phyloP scores from a whole-genome alignment of 2,797 vertebrate species.

The Betta splendens region DNA sequence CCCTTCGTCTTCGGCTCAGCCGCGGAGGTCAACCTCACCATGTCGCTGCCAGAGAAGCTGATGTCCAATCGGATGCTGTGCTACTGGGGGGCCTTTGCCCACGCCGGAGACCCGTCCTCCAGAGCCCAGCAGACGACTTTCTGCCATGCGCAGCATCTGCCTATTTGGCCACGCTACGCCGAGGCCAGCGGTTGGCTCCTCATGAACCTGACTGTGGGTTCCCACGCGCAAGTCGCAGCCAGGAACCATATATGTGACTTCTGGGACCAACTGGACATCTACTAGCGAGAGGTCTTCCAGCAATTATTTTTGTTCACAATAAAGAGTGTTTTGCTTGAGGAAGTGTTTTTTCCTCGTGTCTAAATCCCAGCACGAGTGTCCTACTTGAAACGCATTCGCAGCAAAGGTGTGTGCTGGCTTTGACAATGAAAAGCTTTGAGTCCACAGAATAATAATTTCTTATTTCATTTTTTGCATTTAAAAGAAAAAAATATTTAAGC shows the following conservation, averaged over 20 bases:
- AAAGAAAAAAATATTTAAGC: background rate
- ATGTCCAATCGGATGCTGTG: constrained; percentile 81
- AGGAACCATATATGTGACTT: constrained; percentile 79
- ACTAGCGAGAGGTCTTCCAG: constrained; percentile 44
- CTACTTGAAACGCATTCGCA: background rate
- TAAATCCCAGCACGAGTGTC: background rate
- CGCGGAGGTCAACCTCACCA: constrained; percentile 76
- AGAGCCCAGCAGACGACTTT: constrained; percentile 65
- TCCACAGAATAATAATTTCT: background rate
- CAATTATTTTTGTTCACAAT: background rate
- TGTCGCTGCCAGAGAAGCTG: constrained; percentile 68
- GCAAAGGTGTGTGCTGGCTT: background rate
- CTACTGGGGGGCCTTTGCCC: constrained; percentile 81
- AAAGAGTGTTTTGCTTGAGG: no score
- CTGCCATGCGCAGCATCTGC: constrained; percentile 70
- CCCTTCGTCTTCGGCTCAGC: constrained; percentile 80
- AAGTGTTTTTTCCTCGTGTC: background rate
- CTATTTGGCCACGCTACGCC: constrained; percentile 75
- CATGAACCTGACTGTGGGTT: constrained; percentile 79
- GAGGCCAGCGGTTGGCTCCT: constrained; percentile 66
- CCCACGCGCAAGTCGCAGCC: constrained; percentile 69
- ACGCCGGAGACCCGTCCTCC: constrained; percentile 72
- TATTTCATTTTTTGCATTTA: background rate
- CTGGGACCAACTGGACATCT: constrained; percentile 81
- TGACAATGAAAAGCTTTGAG: background rate